These are phyloP conservation scores for Leptobrachium ailaonicum DNA, from an alignment of 2,113 vertebrate species.

Conservation along the genomic window DNA sequence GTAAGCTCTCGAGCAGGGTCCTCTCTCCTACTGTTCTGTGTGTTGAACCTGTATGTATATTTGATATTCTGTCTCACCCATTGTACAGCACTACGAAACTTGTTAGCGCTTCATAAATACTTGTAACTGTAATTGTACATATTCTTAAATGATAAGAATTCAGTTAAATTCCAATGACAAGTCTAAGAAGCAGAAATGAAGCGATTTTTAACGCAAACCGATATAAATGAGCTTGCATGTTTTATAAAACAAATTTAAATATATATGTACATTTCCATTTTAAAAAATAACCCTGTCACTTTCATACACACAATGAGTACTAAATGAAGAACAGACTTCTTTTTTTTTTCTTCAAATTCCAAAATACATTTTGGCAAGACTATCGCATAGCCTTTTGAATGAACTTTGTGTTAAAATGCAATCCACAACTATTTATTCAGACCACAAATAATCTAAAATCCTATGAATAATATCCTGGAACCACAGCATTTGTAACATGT, in stretches of 20 bases:
- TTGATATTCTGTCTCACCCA: no score
- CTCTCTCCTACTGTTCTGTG: no score
- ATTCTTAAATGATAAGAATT: no score
- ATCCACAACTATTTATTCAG: not conserved
- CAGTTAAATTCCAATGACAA: no score
- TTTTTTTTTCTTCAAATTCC: not conserved
- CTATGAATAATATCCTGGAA: not conserved
- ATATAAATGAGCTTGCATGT: not conserved
- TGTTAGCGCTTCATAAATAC: no score
- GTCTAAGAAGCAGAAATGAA: no score
- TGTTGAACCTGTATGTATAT: no score
- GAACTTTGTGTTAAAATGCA: not conserved
- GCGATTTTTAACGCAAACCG: no score
- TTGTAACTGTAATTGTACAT: no score
- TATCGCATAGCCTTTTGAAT: not conserved
- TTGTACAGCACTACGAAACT: no score
- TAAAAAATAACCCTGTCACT: not conserved
- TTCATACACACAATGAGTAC: not conserved
- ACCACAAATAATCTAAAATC: not conserved
- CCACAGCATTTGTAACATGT: not conserved
- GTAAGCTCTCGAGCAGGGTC: no score
- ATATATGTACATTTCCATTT: not conserved
- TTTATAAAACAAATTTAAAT: not conserved
- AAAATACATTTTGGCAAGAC: not conserved
- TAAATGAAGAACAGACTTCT: slow-evolving; percentile 4